Percentiles rank a stretch among this genome's conserved stretches.
Evolutionary conservation across 2,113 vertebrate genomes (phyloP).

Genomic region (Rhizomys pruinosus): DNA sequence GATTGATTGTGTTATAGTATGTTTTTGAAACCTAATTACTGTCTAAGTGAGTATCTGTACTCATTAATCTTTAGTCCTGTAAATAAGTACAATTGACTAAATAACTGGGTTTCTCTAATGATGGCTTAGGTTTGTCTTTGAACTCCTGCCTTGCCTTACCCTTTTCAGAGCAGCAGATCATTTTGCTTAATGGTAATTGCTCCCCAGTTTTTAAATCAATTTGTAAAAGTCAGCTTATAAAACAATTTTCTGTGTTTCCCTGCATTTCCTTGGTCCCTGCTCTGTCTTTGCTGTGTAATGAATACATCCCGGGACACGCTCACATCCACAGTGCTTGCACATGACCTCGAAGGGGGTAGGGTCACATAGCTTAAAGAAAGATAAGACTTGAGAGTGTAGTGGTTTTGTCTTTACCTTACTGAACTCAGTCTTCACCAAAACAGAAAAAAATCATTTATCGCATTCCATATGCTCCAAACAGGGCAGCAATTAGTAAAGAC

Average conservation of each 20-base stretch:
- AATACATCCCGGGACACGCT: conserved; percentile 63
- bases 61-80: conserved; percentile 97
- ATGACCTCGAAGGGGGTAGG: conserved; percentile 56
- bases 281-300: conserved; percentile 78
- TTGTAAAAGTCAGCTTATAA: conserved; percentile 87
- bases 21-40: conserved; percentile 99
- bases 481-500: conserved; percentile 26
- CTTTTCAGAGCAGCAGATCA: conserved; percentile 92
- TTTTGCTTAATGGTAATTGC: conserved; percentile 89
- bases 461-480: neutral
- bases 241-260: conserved; percentile 70
- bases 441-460: conserved; percentile 18
- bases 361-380: conserved; percentile 73
- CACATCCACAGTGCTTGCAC: conserved; percentile 35
- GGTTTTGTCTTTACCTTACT: conserved; percentile 50
- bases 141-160: conserved; percentile 94
- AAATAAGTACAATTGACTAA: conserved; percentile 99
- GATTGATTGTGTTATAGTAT: conserved; percentile 97
- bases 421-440: neutral
- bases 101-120: conserved; percentile 99
- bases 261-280: conserved; percentile 71
- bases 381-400: conserved; percentile 19
- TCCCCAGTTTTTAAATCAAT: conserved; percentile 85
- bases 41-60: conserved; percentile 93
- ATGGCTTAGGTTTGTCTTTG: conserved; percentile 94